Evolutionary conservation across 1,140 invertebrate species (phyloP).

Genomic region (Spodoptera frugiperda): DNA sequence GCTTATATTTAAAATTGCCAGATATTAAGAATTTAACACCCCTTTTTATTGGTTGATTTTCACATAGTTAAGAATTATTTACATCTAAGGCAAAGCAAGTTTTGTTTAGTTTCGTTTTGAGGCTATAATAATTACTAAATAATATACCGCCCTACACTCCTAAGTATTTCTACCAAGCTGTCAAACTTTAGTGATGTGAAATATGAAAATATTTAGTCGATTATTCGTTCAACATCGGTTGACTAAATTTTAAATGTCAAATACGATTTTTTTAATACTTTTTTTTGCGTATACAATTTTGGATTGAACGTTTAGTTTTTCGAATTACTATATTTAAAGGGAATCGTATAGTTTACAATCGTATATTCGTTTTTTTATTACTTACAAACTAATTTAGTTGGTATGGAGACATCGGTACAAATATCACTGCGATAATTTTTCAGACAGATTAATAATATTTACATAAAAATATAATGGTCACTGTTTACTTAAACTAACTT

Average conservation of each 20-base stretch:
- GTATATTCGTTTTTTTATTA: slow-evolving; percentile 45
- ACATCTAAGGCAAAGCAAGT: no score
- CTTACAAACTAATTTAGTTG: slow-evolving; percentile 29
- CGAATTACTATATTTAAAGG: slow-evolving; percentile 62
- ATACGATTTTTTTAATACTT: slow-evolving; percentile 69
- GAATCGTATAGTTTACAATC: slow-evolving; percentile 47
- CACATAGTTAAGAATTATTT: no score
- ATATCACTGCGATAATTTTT: no score
- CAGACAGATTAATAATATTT: neutral
- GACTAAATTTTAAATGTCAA: slow-evolving; percentile 46
- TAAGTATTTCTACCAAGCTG: neutral
- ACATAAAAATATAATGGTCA: slow-evolving; percentile 29
- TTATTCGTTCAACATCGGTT: slow-evolving; percentile 42
- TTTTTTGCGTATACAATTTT: slow-evolving; percentile 77
- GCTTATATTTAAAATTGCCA: no score
- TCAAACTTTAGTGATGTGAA: slow-evolving; percentile 6
- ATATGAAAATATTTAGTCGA: slow-evolving; percentile 24
- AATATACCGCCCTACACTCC: no score
- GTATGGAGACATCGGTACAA: slow-evolving; percentile 3
- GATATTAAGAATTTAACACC: no score
- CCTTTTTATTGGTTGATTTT: no score
- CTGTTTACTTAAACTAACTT: slow-evolving; percentile 16
- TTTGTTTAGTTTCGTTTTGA: no score
- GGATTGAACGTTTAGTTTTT: slow-evolving; percentile 67
- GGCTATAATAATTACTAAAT: no score